phyloP scores from a whole-genome alignment of 1,140 invertebrate genomes.

The Lutraria rhynchaena region DNA sequence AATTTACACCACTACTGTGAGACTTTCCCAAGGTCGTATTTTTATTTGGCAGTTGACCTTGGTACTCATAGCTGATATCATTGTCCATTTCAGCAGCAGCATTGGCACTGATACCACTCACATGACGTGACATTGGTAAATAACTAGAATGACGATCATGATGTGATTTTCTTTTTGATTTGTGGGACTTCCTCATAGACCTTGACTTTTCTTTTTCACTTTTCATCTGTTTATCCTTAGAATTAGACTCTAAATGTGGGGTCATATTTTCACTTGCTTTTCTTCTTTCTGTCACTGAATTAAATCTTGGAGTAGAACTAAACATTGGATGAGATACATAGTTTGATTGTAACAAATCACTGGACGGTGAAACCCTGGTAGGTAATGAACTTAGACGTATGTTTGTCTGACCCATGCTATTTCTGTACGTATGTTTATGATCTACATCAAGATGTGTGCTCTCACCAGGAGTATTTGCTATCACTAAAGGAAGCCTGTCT shows the following conservation, averaged over 20 bases:
- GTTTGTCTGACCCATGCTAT: constrained; percentile 47
- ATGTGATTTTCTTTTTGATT: constrained; percentile 62
- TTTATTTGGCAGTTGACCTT: constrained; percentile 75
- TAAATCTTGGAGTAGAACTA: constrained; percentile 65
- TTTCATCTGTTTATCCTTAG: constrained; percentile 8
- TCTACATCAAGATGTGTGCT: constrained; percentile 49
- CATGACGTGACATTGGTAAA: constrained; percentile 15
- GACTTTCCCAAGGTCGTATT: constrained; percentile 71
- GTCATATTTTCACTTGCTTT: not conserved
- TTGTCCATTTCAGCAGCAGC: constrained; percentile 50
- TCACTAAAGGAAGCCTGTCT: constrained; percentile 28
- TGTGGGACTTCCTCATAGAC: constrained; percentile 58
- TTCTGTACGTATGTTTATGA: constrained; percentile 52
- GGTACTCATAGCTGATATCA: constrained; percentile 76
- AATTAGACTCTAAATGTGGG: constrained; percentile 2
- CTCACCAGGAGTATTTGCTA: constrained; percentile 38
- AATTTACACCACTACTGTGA: constrained; percentile 78
- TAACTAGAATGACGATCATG: constrained; percentile 54
- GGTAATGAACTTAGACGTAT: constrained; percentile 45
- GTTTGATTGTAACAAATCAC: constrained; percentile 48
- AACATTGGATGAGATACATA: constrained; percentile 60
- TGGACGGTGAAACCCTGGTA: constrained; percentile 25
- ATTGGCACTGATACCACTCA: constrained; percentile 40
- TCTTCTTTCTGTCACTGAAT: not conserved
- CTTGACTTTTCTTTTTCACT: constrained; percentile 42